Evolutionary conservation across 2,113 vertebrate genomes (phyloP), one percentile per base, ranked within the genome.

Genomic region (Oncorhynchus mykiss): DNA sequence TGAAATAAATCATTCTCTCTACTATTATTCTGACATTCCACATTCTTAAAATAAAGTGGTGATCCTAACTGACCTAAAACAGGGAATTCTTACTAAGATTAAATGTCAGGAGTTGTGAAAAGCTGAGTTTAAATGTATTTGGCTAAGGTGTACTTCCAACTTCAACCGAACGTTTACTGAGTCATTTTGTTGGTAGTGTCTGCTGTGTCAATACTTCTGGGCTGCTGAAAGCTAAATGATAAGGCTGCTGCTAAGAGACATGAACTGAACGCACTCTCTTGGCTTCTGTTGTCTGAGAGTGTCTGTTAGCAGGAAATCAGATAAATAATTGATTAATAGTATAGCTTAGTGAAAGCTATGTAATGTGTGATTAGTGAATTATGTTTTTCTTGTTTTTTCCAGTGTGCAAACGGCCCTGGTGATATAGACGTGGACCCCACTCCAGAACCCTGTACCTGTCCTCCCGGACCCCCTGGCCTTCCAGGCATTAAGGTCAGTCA

Each of bases 341-440:
- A 11, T 62, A 5, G 18, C n/a, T 62, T 22, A 62, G 14, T 9
- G 29, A 39, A 7, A 45, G 29, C 18, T 11, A 54, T 68, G 67
- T 68, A 18, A 54, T 3, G 5, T 68, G 29, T 18, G 6, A 3
- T 24, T 27, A 16, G n/a, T 11, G 39, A 54, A 71, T 69, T 3
- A 13, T 0, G 57, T 67, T 57, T 66, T 45, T 71, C 60, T 29
- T 65, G 8, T 70, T 84, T 71, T 71, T 92, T 86, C 60, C 75
- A 98, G 96, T 98, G 96, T 76, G 89, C 94, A 71, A 95, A 96
- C 80, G 95, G 92, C 73, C 93, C 94, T 77, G 94, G 95, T 84
- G 95, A 96, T 54, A 24, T 81, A 59, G 92, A 54, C 51, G 51
- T 54, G 51, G 51, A 92, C 48, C 92, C 95, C 24, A 97, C 96